Percentiles rank a stretch among this genome's conserved stretches.
These are phyloP conservation scores for Euthynnus affinis DNA, from an alignment of 2,797 vertebrate species.

Conservation along the genomic window DNA sequence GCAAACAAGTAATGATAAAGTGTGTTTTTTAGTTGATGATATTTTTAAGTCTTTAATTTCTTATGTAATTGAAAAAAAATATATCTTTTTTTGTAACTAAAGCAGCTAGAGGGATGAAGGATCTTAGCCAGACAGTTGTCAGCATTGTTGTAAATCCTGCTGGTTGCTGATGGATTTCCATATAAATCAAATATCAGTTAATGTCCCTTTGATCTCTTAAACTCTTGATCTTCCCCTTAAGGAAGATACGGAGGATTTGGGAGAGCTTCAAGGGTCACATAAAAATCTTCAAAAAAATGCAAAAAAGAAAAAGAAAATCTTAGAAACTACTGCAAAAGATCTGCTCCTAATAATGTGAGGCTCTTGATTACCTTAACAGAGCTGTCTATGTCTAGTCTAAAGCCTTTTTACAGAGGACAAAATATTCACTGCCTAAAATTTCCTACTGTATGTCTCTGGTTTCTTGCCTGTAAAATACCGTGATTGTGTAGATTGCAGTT, in stretches of 20 bases:
- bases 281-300: constrained; percentile 25
- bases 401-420: constrained; percentile 47
- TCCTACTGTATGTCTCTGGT: neutral
- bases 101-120: constrained; percentile 5
- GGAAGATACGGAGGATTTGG: constrained; percentile 49
- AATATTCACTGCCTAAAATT: constrained; percentile 17
- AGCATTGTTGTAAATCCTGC: constrained; percentile 59
- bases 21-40: constrained; percentile 26
- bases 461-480: neutral
- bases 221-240: constrained; percentile 52
- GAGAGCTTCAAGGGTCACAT: constrained; percentile 24
- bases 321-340: constrained; percentile 37
- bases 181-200: constrained; percentile 63
- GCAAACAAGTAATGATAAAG: constrained; percentile 21
- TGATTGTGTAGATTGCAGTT: neutral
- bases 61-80: constrained; percentile 4
- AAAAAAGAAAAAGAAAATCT: constrained; percentile 13
- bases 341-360: constrained; percentile 29
- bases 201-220: constrained; percentile 56
- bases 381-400: constrained; percentile 24
- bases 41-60: constrained; percentile 14
- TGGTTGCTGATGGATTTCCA: constrained; percentile 61
- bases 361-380: constrained; percentile 60
- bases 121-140: constrained; percentile 54
- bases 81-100: constrained; percentile 3